Evolutionary conservation across 2,113 vertebrate species (phyloP).

Genomic region (Theristicus caerulescens): DNA sequence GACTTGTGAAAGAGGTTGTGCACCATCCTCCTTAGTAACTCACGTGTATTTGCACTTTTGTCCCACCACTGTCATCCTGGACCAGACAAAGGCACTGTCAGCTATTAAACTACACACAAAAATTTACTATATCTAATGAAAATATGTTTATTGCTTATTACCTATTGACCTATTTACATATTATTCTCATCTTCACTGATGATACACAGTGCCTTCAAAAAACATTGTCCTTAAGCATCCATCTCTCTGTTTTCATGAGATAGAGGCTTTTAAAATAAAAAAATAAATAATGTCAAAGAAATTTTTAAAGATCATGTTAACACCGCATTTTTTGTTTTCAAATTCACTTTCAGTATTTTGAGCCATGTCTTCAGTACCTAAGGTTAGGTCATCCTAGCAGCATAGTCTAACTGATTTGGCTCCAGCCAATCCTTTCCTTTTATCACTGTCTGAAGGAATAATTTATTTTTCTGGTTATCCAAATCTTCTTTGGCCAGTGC

Average conservation of each 20-base stretch:
- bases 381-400: background rate
- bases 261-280: background rate
- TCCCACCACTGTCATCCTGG: background rate
- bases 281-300: background rate
- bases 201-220: background rate
- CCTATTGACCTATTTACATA: background rate
- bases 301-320: background rate
- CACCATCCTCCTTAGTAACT: background rate
- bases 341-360: background rate
- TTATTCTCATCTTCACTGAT: background rate
- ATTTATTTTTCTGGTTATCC: constrained; percentile 56
- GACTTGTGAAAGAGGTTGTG: background rate
- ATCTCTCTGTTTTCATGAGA: background rate
- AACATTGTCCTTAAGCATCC: background rate
- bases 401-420: background rate
- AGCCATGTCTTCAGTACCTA: background rate
- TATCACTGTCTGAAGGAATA: constrained; percentile 21
- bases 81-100: background rate
- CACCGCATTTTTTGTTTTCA: background rate
- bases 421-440: constrained; percentile 6
- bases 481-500: constrained; percentile 12
- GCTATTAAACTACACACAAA: background rate
- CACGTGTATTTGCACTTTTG: background rate
- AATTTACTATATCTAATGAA: background rate
- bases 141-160: background rate